A percentile compares a stretch with the other conserved stretches of the same genome.
phyloP scores from a whole-genome alignment of 2,797 vertebrate genomes.

The Sebastes oblongus region DNA sequence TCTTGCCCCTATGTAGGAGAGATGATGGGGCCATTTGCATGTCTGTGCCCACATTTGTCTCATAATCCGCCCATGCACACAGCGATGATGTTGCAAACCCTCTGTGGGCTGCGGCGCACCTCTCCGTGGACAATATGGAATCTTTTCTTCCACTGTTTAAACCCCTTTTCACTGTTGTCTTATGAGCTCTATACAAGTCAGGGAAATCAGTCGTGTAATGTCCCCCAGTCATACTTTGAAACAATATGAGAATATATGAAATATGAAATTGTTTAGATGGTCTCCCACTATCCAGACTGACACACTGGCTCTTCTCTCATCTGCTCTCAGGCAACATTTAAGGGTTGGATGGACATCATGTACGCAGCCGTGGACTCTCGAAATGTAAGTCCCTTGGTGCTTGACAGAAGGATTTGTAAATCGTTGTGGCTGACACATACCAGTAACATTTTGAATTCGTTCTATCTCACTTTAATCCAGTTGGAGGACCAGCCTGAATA shows the following conservation, averaged over 20 bases:
- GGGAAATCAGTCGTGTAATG: background rate
- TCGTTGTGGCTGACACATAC: background rate
- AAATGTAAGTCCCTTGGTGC: constrained; percentile 62
- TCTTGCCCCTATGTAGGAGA: background rate
- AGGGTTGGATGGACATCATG: constrained; percentile 90
- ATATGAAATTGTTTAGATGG: background rate
- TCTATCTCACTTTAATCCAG: constrained; percentile 61
- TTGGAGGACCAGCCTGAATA: constrained; percentile 91
- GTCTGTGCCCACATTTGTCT: background rate
- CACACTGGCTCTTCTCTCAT: constrained; percentile 17
- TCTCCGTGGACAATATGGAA: too few relatives aligned
- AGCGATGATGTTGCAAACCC: background rate
- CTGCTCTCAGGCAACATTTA: constrained; percentile 82
- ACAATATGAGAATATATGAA: background rate
- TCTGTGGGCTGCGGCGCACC: background rate
- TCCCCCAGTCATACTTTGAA: background rate
- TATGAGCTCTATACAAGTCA: background rate
- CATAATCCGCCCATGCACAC: background rate
- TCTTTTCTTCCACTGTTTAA: background rate
- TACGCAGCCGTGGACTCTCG: constrained; percentile 86
- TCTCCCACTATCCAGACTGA: background rate
- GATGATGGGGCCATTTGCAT: background rate
- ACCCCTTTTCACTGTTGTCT: background rate
- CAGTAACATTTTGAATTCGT: background rate
- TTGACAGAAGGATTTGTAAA: background rate